Conservation (phyloP, 2,797 vertebrate genomes). For the Parotocinclus haroldoi region DNA sequence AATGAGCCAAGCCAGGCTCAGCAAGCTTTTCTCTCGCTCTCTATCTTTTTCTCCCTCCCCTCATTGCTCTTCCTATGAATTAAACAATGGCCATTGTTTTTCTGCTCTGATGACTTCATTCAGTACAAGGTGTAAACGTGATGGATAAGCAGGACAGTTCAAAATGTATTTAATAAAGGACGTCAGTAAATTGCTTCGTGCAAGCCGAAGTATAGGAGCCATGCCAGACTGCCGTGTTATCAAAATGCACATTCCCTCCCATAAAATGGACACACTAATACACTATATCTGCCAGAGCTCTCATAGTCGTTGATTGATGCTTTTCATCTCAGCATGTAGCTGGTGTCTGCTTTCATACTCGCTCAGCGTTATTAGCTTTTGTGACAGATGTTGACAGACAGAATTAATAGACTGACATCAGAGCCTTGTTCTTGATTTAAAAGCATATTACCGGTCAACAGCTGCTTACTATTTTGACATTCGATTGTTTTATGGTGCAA, state of each 20-base stretch:
- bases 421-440: not conserved
- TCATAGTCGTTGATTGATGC: constrained; percentile 31
- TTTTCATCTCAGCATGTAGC: constrained; percentile 32
- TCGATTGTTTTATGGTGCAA: not conserved
- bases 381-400: constrained; percentile 41
- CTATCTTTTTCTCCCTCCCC: not conserved
- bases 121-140: not conserved
- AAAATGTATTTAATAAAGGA: constrained; percentile 7
- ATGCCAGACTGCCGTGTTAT: constrained; percentile 20
- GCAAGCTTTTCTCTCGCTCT: not conserved
- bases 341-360: constrained; percentile 35
- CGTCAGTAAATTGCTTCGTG: constrained; percentile 20
- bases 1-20: constrained; percentile 50
- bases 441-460: not conserved
- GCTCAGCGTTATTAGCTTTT: constrained; percentile 29
- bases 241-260: constrained; percentile 33
- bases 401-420: constrained; percentile 12
- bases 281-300: constrained; percentile 33
- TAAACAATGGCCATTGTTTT: constrained; percentile 12
- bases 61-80: not conserved
- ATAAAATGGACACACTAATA: constrained; percentile 35
- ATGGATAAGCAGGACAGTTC: not conserved
- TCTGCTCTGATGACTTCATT: too few species aligned
- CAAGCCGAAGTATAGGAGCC: not conserved
- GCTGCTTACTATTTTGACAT: not conserved